Evolutionary conservation across 2,797 vertebrate genomes (phyloP), one percentile per base, ranked within the genome.

Genomic region (Melanotaenia boesemani): DNA sequence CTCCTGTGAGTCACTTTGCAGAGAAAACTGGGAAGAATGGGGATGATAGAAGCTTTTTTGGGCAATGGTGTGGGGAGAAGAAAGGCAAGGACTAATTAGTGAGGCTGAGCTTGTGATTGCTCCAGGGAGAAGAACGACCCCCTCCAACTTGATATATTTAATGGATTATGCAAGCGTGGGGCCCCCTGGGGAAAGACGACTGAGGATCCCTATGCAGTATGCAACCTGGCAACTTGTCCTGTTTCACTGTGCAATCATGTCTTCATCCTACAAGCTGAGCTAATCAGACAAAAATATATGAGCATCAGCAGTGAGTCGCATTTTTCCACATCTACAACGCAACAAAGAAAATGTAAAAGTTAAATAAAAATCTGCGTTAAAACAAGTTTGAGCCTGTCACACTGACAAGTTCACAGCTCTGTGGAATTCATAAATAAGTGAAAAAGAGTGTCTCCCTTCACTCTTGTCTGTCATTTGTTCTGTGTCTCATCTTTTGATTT

Each of bases 81-180:
- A 74, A 34, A 59, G 65, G 65, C 12, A 32, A 73, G 37, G 52
- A 68, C 68, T 78, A 84, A 86, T 90, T 83, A 88, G 37, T 9
- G 50, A 81, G 44, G 77, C 15, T 61, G 63, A 83, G 79, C 74
- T 74, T 67, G 55, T 41, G 41, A 83, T 76, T 67, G 67, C 83
- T 77, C 44, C 44, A 6, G 81, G 76, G 67, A 73, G 9, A 68
- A 71, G 56, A 83, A 81, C 77, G 75, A 81, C 71, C 84, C 70
- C 54, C 58, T 67, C 67, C 63, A 76, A 66, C 61, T 70, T 76
- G 65, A 69, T 66, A 64, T 57, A 80, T 83, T 77, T 74, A 80
- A 87, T 81, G 70, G 77, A 79, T 86, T 84, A 74, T 70, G 62
- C 41, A 80, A 86, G 67, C 10, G 0, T 52, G 39, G n/a, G 41